Evolutionary conservation across 2,797 vertebrate species (phyloP), one percentile per base, ranked within the genome.

Genomic region (Aselliscus stoliczkanus): DNA sequence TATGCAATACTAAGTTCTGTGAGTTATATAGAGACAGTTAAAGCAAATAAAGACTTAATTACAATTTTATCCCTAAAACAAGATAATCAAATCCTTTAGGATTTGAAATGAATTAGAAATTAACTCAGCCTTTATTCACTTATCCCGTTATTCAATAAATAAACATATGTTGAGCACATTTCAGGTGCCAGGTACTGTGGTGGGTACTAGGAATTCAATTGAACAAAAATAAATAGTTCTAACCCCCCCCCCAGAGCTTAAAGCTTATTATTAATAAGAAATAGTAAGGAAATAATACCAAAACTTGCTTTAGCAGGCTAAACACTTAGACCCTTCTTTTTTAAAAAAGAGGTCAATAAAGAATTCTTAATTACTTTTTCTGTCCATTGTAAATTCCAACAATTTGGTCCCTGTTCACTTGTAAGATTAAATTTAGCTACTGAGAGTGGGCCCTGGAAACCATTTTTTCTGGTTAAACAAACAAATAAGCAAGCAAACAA

Each of bases 331-430:
- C 15, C 29, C 70, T 95, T 58, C 67, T 92, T 82, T 54, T 96
- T 67, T 60, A 70, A 93, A 89, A 89, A 96, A 93, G 23, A 65
- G 88, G 31, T 70, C 81, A 88, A 5, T 93, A 58, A 75, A 85
- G 25, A 92, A 64, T 93, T 89, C 31, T 54, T 56, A 88, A 42
- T 52, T 79, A 14, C 27, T 67, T 67, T 92, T 94, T 44, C 37
- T 88, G 29, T 69, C 37, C 42, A 77, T 77, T 94, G 88, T 96
- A 92, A 95, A 95, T 86, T 60, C 34, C 12, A 47, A 88, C 44
- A 89, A n/a, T 91, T 94, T 87, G 86, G 73, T 92, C 79, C 94
- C 84, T 93, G 34, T 92, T 97, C 37, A 93, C 90, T 95, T 95
- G 54, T 84, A 69, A 90, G 58, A 94, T 92, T 96, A 93, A 97